Evolutionary conservation across 2,113 vertebrate genomes (phyloP), one percentile per base, ranked within the genome.

Genomic region (Entomyzon cyanotis): DNA sequence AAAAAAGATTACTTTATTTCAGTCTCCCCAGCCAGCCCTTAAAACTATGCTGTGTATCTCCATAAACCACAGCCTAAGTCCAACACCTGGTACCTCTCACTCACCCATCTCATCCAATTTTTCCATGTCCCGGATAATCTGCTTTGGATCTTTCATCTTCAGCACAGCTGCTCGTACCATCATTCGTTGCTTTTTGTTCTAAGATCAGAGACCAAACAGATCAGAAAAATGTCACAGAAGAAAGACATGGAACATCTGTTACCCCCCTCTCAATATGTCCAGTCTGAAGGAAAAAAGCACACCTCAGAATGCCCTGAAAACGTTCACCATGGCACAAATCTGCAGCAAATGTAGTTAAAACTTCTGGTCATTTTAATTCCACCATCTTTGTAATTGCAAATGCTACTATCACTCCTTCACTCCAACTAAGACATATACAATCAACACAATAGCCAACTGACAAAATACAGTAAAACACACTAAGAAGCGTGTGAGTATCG

Each of bases 111-210:
- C 99, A 98, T 99, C 99, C 93, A 99, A 96, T 96, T 99, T 99
- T 97, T 99, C 99, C 99, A 99, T 99, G 97, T 99, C 99, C 87
- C 98, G 97, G 97, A 99, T 99, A 96, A 99, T 99, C 95, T 99
- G 99, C 89, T 99, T 98, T n/a, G 99, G 99, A 96, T 99, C 99
- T 89, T 99, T 99, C 99, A 99, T 99, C 97, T 99, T 99, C 70
- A 99, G 97, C 79, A 99, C 99, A 4, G 99, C 99, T 30, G 99
- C 99, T 96, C 99, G 98, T 85, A 99, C 99, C 99, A 99, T 99
- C 99, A 99, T 99, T 53, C 99, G 98, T 47, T 99, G 99, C 87
- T 99, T 99, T 97, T 99, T 99, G 98, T 99, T 99, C 99, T 99
- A 94, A 68, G 24, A 84, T 22, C 41, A 91, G 35, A 87, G 31